These are phyloP conservation scores for Syrrhaptes paradoxus DNA, from an alignment of 2,113 vertebrate genomes.

Conservation along the genomic window DNA sequence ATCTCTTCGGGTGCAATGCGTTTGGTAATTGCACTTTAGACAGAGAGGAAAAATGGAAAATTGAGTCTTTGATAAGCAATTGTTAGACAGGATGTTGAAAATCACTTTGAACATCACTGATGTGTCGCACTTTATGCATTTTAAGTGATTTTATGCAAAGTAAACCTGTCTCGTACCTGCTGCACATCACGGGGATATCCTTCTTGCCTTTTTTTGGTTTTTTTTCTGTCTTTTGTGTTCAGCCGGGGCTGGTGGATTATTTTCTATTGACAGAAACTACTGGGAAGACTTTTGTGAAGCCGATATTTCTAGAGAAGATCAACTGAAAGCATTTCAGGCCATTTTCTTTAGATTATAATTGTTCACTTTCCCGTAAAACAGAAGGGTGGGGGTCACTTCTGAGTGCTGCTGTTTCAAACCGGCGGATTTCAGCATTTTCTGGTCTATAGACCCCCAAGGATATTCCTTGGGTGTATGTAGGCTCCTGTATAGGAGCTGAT, in stretches of 20 bases:
- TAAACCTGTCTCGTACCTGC: fast-evolving
- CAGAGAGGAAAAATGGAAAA: neutral
- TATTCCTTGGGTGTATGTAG: neutral
- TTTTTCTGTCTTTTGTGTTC: neutral
- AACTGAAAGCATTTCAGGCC: neutral
- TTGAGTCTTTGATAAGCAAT: neutral
- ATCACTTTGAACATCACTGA: neutral
- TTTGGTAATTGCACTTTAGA: neutral
- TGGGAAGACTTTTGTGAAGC: neutral
- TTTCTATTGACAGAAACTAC: neutral
- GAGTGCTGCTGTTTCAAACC: neutral
- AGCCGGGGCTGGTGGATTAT: fast-evolving
- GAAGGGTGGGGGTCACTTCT: neutral
- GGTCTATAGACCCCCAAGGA: neutral
- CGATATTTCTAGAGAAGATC: neutral
- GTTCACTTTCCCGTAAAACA: neutral
- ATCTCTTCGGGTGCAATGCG: neutral
- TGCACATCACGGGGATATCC: neutral
- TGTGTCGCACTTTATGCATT: neutral
- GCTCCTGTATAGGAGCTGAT: fast-evolving
- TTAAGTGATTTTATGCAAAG: neutral
- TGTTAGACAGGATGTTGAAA: neutral
- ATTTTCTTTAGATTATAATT: neutral
- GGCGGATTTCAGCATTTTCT: neutral
- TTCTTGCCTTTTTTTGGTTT: neutral